Evolutionary conservation across 2,888 invertebrate genomes (phyloP), one percentile per base, ranked within the genome.

Genomic region (Hoplodrina blanda): DNA sequence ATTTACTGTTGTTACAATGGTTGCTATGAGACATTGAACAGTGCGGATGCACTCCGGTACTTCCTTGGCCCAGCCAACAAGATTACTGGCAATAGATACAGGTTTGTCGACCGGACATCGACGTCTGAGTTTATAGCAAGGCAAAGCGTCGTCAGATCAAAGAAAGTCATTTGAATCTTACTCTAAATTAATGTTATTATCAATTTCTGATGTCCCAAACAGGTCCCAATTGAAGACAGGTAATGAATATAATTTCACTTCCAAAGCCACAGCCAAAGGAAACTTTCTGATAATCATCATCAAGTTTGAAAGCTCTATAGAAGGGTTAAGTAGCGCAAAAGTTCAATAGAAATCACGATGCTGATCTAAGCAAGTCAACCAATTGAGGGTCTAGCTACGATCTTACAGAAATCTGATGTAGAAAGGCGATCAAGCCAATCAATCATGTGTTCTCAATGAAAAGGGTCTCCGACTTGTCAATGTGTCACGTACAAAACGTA

Each of bases 41-140:
- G 70, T 76, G 79, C 87, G 87, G 88, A 90, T 89, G 86, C 87
- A 81, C 83, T 86, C 78, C 81, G 82, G 82, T 83, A 87, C 87
- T 91, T 89, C 87, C 89, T 88, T 76, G 77, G 87, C 83, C 77
- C 82, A 81, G 67, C 78, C 78, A 69, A 85, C 83, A 78, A 87
- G 87, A 89, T 88, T 87, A 88, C 87, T 83, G 83, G 87, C 82
- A 86, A 87, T 84, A 85, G 81, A 89, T 88, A 90, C 92, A 86
- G 89, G 92, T 92, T 91, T 90, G 73, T 86, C 86, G 86, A 89
- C 86, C 87, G 84, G 86, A 82, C 72, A 71, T 68, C 78, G 75
- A 68, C 64, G 73, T 71, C 55, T 66, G 61, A 67, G 61, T 57
- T 69, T 64, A 63, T 52, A 63, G 37, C 15, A 54, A 50, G 19